Evolutionary conservation across 1,140 invertebrate genomes (phyloP), one percentile per base, ranked within the genome.

Genomic region (Macrostomum lignano): DNA sequence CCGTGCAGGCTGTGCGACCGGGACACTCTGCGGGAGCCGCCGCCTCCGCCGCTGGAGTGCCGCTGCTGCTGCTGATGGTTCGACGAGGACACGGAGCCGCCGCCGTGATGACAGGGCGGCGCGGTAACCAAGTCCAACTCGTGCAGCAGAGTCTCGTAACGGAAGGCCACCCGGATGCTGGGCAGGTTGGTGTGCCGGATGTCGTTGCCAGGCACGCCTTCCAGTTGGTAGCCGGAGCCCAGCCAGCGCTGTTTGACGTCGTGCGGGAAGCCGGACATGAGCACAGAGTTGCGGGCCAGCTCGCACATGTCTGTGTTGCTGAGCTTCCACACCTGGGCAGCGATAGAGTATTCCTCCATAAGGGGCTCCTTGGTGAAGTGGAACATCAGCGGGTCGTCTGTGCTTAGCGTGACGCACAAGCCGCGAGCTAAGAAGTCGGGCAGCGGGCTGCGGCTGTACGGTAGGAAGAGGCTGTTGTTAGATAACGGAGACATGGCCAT

Each of bases 341-440:
- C 88, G 57, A 96, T 96, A 47, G 81, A 88, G 61, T 93, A 98
- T 53, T 96, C 88, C 55, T 96, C 88, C 84, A 96, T 96, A 34
- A 96, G 60, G 10, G 88, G 82, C 66, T 96, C 88, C 72, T 78
- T 96, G 20, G 91, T 98, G 46, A 94, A 63, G 96, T 75, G 84
- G 55, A 7, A 57, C 47, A 43, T n/a, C n/a, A n/a, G n/a, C n/a
- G n/a, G n/a, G n/a, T n/a, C 88, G 55, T 98, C 91, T 5, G 86
- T 94, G 3, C 81, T 91, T 4, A 98, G 60, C 28, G 81, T 88
- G 36, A 98, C 68, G 44, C 75, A 72, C 1, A 98, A 63, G 2
- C 91, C 91, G 42, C 86, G 65, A 10, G 78, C 77, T 33, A 94
- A 65, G 59, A 91, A 98, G 57, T 96, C 88, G 0, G 82, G 84